Evolutionary conservation across 2,888 invertebrate species (phyloP), one percentile per base, ranked within the genome.

Genomic region (Apotomis capreana): DNA sequence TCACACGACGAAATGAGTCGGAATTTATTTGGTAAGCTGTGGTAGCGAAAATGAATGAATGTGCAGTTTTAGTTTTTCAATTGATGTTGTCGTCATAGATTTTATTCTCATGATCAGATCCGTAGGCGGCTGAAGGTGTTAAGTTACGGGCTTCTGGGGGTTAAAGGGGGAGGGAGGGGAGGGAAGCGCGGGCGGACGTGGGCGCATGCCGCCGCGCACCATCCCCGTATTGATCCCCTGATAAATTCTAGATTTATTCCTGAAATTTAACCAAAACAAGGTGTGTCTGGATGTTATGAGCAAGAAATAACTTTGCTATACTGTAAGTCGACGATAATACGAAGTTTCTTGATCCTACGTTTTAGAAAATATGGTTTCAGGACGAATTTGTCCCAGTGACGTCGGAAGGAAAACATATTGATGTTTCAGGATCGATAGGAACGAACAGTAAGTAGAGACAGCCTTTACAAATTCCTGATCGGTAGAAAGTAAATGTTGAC

Each of bases 181-280:
- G 26, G 26, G 26, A 26, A 26, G 81, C 77, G 82, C 81, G 83
- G 81, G 84, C 82, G 85, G 83, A 84, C 86, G 88, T 85, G 87
- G 86, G 86, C 84, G 84, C 83, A 81, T 78, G 68, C 76, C 80
- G 75, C 81, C 87, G 89, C 90, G 89, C 91, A 90, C 78, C 79
- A 81, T 82, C 83, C 78, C 78, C 75, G 84, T 93, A 93, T 93
- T 91, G 92, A 93, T 93, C 91, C 91, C 81, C 79, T 79, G 84
- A 86, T 86, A 70, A 73, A 71, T 87, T 89, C 86, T 84, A 84
- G 85, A 87, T 83, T 84, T 87, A 87, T 87, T 87, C 86, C 80
- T 83, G 82, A 87, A 89, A 90, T 88, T 84, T 84, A 82, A 80
- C 78, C 76, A 76, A 78, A 76, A 70, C 46, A 72, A 51, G 36